A percentile compares a stretch with the other conserved stretches of the same genome.
Conservation (phyloP, 2,113 vertebrate genomes). For the Prochilodus magdalenae region DNA sequence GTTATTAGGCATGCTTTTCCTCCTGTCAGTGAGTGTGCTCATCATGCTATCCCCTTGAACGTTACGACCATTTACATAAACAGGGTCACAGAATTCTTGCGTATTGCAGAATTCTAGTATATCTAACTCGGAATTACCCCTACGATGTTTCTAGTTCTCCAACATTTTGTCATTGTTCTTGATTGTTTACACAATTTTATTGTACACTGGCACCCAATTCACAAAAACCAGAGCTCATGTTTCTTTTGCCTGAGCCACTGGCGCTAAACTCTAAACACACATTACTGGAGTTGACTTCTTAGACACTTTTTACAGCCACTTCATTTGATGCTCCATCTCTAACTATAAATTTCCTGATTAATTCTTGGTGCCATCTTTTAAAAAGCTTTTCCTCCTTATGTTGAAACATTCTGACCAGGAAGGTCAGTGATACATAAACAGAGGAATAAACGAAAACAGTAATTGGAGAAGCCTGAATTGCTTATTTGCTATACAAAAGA, state of each 20-base stretch:
- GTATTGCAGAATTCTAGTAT: too few relatives aligned
- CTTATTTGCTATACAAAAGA: background rate
- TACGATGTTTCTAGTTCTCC: background rate
- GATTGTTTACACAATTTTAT: conserved; percentile 24
- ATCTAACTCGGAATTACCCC: background rate
- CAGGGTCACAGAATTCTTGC: background rate
- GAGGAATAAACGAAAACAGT: background rate
- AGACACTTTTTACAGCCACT: conserved; percentile 11
- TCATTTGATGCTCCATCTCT: background rate
- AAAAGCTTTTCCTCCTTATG: background rate
- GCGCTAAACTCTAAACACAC: conserved; percentile 37
- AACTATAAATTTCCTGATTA: background rate
- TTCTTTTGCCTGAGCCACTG: conserved; percentile 26
- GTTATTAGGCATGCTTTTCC: background rate
- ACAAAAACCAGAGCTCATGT: background rate
- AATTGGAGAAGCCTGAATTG: background rate
- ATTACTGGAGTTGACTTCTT: conserved; percentile 8
- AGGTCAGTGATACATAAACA: background rate
- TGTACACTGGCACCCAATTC: conserved; percentile 29
- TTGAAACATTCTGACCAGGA: background rate
- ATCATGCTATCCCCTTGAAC: background rate
- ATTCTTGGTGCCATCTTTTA: background rate
- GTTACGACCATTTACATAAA: background rate
- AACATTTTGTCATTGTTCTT: background rate
- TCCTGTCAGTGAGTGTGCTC: background rate